phyloP scores from a whole-genome alignment of 2,797 vertebrate genomes.

The Myripristis murdjan region DNA sequence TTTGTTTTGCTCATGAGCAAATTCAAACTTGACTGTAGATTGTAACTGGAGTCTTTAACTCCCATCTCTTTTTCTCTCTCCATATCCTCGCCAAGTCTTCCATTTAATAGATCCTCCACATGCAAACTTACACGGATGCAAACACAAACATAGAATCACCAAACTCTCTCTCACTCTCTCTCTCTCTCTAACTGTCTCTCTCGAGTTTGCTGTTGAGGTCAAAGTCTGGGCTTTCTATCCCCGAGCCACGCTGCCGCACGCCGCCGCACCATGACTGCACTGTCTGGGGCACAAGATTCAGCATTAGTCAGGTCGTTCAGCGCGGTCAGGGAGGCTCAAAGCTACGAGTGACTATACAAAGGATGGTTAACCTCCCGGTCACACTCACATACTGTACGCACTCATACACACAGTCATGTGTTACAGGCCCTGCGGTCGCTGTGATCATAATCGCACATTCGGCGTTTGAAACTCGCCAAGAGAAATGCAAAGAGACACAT shows the following conservation, averaged over 20 bases:
- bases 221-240: conserved; percentile 74
- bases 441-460: conserved; percentile 1
- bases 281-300: conserved; percentile 60
- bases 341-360: too few relatives aligned
- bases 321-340: not conserved
- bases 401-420: conserved; percentile 29
- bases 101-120: too few relatives aligned
- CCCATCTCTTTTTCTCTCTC: not conserved
- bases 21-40: too few relatives aligned
- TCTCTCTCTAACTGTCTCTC: too few relatives aligned
- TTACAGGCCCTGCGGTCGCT: not conserved
- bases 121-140: not conserved
- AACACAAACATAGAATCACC: conserved; percentile 45
- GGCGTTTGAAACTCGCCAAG: not conserved
- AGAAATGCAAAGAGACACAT: not conserved
- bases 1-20: too few relatives aligned
- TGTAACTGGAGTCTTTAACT: too few relatives aligned
- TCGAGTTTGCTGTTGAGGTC: conserved; percentile 67
- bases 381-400: conserved; percentile 30
- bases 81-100: not conserved
- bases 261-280: conserved; percentile 53
- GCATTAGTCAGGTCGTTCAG: conserved; percentile 35
- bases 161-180: conserved; percentile 49
- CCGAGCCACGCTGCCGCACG: conserved; percentile 13
- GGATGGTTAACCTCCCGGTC: conserved; percentile 23